These are phyloP conservation scores for Poeciliopsis occidentalis DNA, from an alignment of 2,113 vertebrate genomes.

Conservation along the genomic window DNA sequence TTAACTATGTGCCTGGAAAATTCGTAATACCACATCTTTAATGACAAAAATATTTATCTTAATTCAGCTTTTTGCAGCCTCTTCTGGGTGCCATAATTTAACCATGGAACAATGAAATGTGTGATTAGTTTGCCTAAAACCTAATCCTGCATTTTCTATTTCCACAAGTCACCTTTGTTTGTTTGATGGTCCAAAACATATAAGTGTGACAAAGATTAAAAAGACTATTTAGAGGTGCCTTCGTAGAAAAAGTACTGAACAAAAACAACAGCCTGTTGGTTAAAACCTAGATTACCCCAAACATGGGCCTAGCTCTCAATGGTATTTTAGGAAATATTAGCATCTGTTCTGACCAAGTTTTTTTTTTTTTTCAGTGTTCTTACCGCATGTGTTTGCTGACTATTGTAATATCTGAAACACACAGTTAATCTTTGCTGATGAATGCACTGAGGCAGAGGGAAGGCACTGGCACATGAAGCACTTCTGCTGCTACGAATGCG, in stretches of 20 bases:
- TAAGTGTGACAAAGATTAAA: neutral
- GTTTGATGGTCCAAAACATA: too few species aligned
- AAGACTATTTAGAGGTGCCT: neutral
- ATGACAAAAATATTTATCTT: too few species aligned
- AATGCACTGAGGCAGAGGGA: constrained; percentile 98
- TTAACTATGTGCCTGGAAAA: too few species aligned
- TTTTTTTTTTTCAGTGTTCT: neutral
- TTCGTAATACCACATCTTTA: too few species aligned
- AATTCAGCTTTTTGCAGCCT: too few species aligned
- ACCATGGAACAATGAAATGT: too few species aligned
- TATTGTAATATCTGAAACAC: constrained; percentile 25
- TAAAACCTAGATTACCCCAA: neutral
- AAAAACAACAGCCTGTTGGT: neutral
- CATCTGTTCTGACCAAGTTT: neutral
- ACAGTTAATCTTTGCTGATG: constrained; percentile 97
- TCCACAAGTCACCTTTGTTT: neutral
- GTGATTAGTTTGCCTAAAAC: neutral
- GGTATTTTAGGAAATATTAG: neutral
- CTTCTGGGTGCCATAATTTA: too few species aligned
- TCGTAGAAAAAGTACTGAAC: neutral
- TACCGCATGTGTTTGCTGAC: constrained; percentile 24
- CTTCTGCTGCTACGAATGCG: constrained; percentile 97
- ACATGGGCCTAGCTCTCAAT: neutral
- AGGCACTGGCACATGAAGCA: constrained; percentile 99
- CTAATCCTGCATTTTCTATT: neutral